Evolutionary conservation across 1,140 invertebrate species (phyloP).

Genomic region (Temnothorax nylanderi): DNA sequence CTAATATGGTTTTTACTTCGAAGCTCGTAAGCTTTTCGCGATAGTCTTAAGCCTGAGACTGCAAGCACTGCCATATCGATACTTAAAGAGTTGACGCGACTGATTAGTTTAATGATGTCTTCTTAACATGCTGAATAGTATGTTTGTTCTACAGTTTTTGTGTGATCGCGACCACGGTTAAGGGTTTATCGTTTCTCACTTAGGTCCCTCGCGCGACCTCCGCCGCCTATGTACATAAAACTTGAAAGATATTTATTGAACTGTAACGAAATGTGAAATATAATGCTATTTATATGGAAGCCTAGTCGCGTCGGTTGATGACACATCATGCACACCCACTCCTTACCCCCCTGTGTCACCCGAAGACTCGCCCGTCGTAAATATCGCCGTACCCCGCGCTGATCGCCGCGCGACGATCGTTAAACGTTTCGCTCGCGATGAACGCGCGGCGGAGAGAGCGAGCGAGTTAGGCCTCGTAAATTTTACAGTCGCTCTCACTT

Average conservation of each 20-base stretch:
- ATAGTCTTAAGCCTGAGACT: neutral
- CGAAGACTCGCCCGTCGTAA: constrained; percentile 54
- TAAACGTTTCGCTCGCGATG: constrained; percentile 69
- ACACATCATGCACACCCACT: constrained; percentile 58
- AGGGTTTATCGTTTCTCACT: constrained; percentile 51
- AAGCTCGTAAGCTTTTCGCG: neutral
- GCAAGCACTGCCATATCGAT: constrained; percentile 4
- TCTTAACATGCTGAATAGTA: neutral
- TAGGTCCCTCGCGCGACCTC: constrained; percentile 22
- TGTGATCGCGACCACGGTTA: constrained; percentile 51
- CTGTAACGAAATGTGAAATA: constrained; percentile 79
- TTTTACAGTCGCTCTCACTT: constrained; percentile 69
- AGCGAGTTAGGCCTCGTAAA: constrained; percentile 72
- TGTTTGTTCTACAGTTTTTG: constrained; percentile 9
- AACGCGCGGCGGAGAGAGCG: constrained; percentile 3
- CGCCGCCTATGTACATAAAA: constrained; percentile 76
- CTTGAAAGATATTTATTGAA: constrained; percentile 80
- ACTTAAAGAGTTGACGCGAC: constrained; percentile 29
- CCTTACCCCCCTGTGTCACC: constrained; percentile 16
- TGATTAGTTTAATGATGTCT: neutral
- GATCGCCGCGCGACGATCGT: constrained; percentile 65
- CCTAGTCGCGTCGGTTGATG: constrained; percentile 46
- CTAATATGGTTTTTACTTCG: neutral
- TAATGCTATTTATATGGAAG: constrained; percentile 75
- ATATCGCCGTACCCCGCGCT: constrained; percentile 36